A percentile compares a stretch with the other conserved stretches of the same genome.
Conservation (phyloP, 2,888 invertebrate genomes). For the Vandiemenella viatica region DNA sequence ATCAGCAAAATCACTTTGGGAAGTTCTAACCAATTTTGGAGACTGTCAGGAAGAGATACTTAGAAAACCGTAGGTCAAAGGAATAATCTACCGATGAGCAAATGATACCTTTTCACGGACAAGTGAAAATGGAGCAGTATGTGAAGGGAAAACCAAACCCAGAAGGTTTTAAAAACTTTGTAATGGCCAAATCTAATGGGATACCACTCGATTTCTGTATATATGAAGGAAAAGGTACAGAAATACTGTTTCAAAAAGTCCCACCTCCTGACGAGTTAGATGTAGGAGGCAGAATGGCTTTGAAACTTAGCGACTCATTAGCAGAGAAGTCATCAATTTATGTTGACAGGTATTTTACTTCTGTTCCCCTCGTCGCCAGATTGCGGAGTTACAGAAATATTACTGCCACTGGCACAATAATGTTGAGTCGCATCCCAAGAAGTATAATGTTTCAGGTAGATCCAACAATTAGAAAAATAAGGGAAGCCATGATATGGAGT, state of each 20-base stretch:
- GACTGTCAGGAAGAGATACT: conserved; percentile 3
- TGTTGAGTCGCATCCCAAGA: conserved; percentile 4
- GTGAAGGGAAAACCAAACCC: conserved; percentile 2
- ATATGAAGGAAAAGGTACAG: conserved; percentile 6
- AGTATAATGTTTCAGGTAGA: neutral
- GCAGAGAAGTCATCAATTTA: conserved; percentile 3
- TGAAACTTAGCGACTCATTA: conserved; percentile 6
- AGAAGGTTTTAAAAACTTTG: conserved; percentile 7
- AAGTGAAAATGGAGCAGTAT: conserved; percentile 4
- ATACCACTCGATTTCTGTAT: conserved; percentile 6
- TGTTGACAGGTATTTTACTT: conserved; percentile 10
- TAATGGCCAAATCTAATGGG: conserved; percentile 6
- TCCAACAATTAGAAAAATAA: conserved; percentile 1
- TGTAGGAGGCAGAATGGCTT: conserved; percentile 4
- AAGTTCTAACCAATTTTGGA: conserved; percentile 3
- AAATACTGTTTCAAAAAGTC: neutral
- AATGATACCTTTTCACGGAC: conserved; percentile 9
- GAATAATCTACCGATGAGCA: conserved; percentile 5
- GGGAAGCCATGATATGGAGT: conserved; percentile 1
- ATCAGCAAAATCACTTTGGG: conserved; percentile 2
- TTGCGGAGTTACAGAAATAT: conserved; percentile 3
- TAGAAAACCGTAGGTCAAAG: conserved; percentile 3
- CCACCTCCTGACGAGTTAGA: conserved; percentile 4
- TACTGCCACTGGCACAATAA: conserved; percentile 6
- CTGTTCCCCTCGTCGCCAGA: conserved; percentile 3